Conservation (phyloP, 2,113 vertebrate genomes). For the Passer montanus region DNA sequence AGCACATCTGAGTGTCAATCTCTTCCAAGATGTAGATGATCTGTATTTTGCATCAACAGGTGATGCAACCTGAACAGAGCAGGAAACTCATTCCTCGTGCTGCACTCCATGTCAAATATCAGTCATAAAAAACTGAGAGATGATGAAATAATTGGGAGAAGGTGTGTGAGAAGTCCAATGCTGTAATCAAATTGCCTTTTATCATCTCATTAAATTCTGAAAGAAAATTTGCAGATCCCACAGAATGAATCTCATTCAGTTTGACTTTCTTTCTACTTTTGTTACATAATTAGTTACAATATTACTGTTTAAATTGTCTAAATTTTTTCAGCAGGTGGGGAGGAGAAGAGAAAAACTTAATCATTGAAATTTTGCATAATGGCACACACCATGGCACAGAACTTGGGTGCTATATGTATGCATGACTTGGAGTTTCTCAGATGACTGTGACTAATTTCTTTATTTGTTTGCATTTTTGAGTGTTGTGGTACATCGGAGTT, state of each 20-base stretch:
- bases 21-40: not conserved
- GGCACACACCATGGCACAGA: not conserved
- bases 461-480: not conserved
- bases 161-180: not conserved
- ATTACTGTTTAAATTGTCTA: not conserved
- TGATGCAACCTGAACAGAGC: not conserved
- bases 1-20: not conserved
- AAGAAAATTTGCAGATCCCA: not conserved
- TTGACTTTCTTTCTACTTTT: not conserved
- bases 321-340: fast-evolving
- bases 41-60: not conserved
- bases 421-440: not conserved
- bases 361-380: not conserved
- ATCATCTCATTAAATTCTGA: not conserved
- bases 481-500: not conserved
- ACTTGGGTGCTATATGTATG: not conserved
- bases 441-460: not conserved
- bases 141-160: not conserved
- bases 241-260: not conserved
- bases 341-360: not conserved
- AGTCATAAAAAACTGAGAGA: not conserved
- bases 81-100: not conserved
- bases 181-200: not conserved
- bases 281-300: not conserved
- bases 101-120: not conserved